Evolutionary conservation across 2,888 invertebrate species (phyloP).

Genomic region (Sminthurides aquaticus): DNA sequence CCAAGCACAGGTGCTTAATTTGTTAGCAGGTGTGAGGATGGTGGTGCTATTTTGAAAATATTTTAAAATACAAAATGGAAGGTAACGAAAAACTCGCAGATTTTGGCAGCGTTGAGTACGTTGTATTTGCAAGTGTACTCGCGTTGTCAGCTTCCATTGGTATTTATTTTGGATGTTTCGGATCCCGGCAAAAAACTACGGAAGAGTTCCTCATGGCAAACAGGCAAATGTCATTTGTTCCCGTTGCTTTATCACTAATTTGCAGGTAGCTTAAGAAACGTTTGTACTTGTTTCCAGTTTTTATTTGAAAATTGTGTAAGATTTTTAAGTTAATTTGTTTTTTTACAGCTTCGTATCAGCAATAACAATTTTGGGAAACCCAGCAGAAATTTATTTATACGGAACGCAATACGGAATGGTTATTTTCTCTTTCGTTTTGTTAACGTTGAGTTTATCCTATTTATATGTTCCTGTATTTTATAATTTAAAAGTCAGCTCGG

Average conservation of each 20-base stretch:
- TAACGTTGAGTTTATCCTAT: slow-evolving; percentile 48
- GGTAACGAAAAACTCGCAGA: too few species aligned
- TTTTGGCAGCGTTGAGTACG: slow-evolving; percentile 17
- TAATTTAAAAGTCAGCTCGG: slow-evolving; percentile 48
- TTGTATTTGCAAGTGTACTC: slow-evolving; percentile 12
- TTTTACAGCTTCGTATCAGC: slow-evolving; percentile 80
- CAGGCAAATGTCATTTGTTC: slow-evolving; percentile 74
- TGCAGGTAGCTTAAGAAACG: slow-evolving; percentile 60
- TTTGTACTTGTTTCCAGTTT: too few species aligned
- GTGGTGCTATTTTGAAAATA: too few species aligned
- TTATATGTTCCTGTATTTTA: slow-evolving; percentile 50
- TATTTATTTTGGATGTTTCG: slow-evolving; percentile 72
- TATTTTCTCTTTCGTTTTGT: slow-evolving; percentile 44
- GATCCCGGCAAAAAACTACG: slow-evolving; percentile 63
- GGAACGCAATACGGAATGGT: slow-evolving; percentile 69
- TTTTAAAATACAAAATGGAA: too few species aligned
- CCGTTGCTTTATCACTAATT: slow-evolving; percentile 79
- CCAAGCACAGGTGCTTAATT: too few species aligned
- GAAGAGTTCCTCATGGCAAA: slow-evolving; percentile 73
- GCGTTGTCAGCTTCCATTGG: slow-evolving; percentile 54
- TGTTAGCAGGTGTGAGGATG: too few species aligned
- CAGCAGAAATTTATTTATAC: slow-evolving; percentile 81
- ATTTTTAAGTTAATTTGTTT: too few species aligned
- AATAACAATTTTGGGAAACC: slow-evolving; percentile 80
- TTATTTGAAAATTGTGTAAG: neutral